A percentile compares a stretch with the other conserved stretches of the same genome.
Evolutionary conservation across 2,888 invertebrate species (phyloP).

Genomic region (Hirtodrosophila trivittata): DNA sequence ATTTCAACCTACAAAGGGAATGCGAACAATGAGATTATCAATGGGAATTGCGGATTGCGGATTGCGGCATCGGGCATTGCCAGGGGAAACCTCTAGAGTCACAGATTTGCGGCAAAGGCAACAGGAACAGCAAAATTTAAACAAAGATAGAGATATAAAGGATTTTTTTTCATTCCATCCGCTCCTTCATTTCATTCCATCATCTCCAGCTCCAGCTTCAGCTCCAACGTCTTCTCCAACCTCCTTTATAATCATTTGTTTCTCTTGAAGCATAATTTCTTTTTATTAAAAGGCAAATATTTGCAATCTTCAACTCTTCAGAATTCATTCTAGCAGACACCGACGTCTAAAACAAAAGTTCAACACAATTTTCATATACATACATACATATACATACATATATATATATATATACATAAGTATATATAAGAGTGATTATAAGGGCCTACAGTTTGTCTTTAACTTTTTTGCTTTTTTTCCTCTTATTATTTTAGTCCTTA

Average conservation of each 20-base stretch:
- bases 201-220: not conserved
- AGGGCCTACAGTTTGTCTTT: too few relatives aligned
- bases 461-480: too few relatives aligned
- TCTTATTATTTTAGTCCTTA: too few relatives aligned
- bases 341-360: slow-evolving; percentile 6
- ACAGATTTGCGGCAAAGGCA: not conserved
- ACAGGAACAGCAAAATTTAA: slow-evolving; percentile 13
- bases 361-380: not conserved
- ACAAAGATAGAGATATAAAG: slow-evolving; percentile 2
- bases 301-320: slow-evolving; percentile 31
- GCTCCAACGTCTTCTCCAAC: not conserved
- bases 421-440: not conserved
- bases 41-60: slow-evolving; percentile 36
- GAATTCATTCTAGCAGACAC: slow-evolving; percentile 19
- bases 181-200: not conserved
- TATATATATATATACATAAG: not conserved
- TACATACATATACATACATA: not conserved
- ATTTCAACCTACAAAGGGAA: slow-evolving; percentile 89
- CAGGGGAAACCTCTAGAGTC: slow-evolving; percentile 3
- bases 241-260: slow-evolving; percentile 7
- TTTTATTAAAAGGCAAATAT: slow-evolving; percentile 37
- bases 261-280: slow-evolving; percentile 17
- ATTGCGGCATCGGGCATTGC: slow-evolving; percentile 14
- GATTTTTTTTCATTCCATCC: not conserved
- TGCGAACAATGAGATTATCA: slow-evolving; percentile 41